Conservation (phyloP, 2,888 invertebrate species). For the Macaria notata region DNA sequence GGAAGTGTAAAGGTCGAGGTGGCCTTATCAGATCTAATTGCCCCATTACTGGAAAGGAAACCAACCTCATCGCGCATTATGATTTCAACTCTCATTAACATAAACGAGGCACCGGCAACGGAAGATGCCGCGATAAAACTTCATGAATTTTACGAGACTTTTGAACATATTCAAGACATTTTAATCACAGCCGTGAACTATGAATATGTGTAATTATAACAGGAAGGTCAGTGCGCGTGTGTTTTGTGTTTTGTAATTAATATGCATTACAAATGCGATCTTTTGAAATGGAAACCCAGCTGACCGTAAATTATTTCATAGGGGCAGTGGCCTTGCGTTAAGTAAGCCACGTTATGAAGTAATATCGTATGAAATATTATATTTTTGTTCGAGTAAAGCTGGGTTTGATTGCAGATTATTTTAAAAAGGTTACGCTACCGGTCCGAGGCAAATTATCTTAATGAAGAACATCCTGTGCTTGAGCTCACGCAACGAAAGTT, state of each 20-base stretch:
- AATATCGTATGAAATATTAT: slow-evolving; percentile 35
- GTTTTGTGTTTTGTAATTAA: slow-evolving; percentile 67
- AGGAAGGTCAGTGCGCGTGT: slow-evolving; percentile 79
- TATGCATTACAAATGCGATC: slow-evolving; percentile 71
- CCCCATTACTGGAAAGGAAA: slow-evolving; percentile 71
- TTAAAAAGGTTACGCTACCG: slow-evolving; percentile 2
- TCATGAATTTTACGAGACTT: slow-evolving; percentile 63
- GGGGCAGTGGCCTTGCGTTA: slow-evolving; percentile 70
- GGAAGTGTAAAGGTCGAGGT: slow-evolving; percentile 78
- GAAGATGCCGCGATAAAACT: slow-evolving; percentile 62
- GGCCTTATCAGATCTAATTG: slow-evolving; percentile 76
- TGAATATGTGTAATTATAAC: slow-evolving; percentile 75
- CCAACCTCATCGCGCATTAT: slow-evolving; percentile 67
- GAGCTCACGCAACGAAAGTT: slow-evolving; percentile 36
- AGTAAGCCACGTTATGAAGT: slow-evolving; percentile 60
- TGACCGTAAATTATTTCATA: slow-evolving; percentile 77
- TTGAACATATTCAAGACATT: slow-evolving; percentile 52
- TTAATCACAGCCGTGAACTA: slow-evolving; percentile 81
- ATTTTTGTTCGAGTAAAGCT: background rate
- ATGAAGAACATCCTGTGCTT: slow-evolving; percentile 40
- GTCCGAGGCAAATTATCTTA: slow-evolving; percentile 28
- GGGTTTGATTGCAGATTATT: slow-evolving; percentile 4
- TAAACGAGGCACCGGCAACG: slow-evolving; percentile 56
- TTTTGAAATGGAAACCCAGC: slow-evolving; percentile 74
- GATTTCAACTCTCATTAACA: slow-evolving; percentile 73